These are phyloP conservation scores for Epizoanthus illoricatus DNA, from an alignment of 92 coral and sea anemone genomes.

Conservation along the genomic window DNA sequence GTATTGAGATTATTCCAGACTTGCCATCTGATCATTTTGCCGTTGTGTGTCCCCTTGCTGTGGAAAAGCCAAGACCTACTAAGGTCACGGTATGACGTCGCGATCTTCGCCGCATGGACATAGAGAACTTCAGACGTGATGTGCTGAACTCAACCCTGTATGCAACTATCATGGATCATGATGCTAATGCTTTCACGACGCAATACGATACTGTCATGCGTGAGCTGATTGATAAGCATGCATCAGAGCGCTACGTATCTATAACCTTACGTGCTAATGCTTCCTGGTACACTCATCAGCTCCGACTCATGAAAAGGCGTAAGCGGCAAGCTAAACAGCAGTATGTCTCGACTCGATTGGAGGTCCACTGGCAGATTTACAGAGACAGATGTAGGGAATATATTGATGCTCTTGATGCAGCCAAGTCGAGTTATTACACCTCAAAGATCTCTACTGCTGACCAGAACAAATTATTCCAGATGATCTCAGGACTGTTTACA, in stretches of 20 bases:
- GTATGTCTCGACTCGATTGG: slow-evolving; percentile 2
- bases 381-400: background rate
- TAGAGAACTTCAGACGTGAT: slow-evolving; percentile 11
- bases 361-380: slow-evolving; percentile 18
- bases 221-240: slow-evolving; percentile 34
- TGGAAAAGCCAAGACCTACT: slow-evolving; percentile 41
- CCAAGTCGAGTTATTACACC: background rate
- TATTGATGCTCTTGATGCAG: too few relatives aligned
- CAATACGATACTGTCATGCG: slow-evolving; percentile 26
- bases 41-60: slow-evolving; percentile 26
- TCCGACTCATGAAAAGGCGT: slow-evolving; percentile 24
- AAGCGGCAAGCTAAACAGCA: slow-evolving; percentile 26
- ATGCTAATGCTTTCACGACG: slow-evolving; percentile 10
- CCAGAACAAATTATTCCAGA: background rate
- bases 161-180: slow-evolving; percentile 1
- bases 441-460: background rate
- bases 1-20: slow-evolving; percentile 29
- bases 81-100: slow-evolving; percentile 26
- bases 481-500: background rate
- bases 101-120: slow-evolving; percentile 38
- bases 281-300: slow-evolving; percentile 24
- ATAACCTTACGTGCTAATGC: slow-evolving; percentile 34
- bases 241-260: slow-evolving; percentile 38
- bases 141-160: slow-evolving; percentile 28
- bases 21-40: slow-evolving; percentile 43